Evolutionary conservation across 2,888 invertebrate species (phyloP).

Genomic region (Tetranychus truncatus): DNA sequence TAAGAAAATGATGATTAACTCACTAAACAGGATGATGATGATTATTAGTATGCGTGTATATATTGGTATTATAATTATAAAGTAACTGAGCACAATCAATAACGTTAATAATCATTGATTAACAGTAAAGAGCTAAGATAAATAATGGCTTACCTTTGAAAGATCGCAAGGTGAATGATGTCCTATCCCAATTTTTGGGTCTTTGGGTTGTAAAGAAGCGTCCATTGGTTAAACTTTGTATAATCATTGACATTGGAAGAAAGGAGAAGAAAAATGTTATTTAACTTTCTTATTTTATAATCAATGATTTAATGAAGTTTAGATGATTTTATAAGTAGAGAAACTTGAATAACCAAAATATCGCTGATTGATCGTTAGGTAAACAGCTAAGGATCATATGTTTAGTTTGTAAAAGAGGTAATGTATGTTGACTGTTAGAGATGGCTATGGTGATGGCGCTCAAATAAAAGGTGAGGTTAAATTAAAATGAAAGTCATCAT

Average conservation of each 20-base stretch:
- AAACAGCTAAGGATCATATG: not conserved
- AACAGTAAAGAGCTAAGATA: not conserved
- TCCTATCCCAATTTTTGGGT: not conserved
- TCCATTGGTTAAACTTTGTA: not conserved
- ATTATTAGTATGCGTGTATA: not conserved
- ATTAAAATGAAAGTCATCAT: not conserved
- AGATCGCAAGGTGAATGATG: not conserved
- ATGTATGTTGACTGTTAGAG: not conserved
- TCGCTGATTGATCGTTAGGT: too few relatives aligned
- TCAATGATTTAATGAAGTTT: too few relatives aligned
- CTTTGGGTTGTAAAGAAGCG: not conserved
- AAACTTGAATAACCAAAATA: too few relatives aligned
- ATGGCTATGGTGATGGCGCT: not conserved
- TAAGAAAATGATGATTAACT: not conserved
- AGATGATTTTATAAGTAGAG: too few relatives aligned
- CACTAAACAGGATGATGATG: not conserved
- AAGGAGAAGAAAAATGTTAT: too few relatives aligned
- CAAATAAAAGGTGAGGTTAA: not conserved
- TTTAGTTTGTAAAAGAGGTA: not conserved
- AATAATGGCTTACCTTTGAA: not conserved
- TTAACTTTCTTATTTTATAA: too few relatives aligned
- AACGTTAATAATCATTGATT: not conserved
- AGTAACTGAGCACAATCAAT: not conserved
- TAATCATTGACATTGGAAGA: not conserved
- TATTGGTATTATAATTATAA: not conserved